Evolutionary conservation across 2,888 invertebrate genomes (phyloP).

Genomic region (Dryocosmus kuriphilus): DNA sequence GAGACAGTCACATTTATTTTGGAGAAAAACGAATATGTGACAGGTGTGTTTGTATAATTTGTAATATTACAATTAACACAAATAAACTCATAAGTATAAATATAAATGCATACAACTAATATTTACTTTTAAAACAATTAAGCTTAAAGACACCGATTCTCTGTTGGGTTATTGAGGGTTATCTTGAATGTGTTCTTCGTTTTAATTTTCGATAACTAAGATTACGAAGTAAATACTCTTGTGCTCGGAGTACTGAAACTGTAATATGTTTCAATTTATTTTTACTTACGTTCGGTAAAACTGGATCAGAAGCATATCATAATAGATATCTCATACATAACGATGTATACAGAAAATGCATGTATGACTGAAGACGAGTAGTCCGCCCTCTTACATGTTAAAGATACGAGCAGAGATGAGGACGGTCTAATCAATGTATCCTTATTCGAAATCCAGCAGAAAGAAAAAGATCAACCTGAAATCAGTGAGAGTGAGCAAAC

Average conservation of each 20-base stretch:
- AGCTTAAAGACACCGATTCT: constrained; percentile 12
- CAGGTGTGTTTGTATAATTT: neutral
- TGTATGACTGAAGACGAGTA: constrained; percentile 1
- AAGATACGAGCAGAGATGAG: neutral
- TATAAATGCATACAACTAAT: no score
- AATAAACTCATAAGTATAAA: no score
- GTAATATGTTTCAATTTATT: neutral
- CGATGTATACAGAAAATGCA: neutral
- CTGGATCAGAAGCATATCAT: neutral
- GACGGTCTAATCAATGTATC: neutral
- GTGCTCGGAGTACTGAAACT: constrained; percentile 9
- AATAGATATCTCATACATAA: neutral
- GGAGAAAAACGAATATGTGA: neutral
- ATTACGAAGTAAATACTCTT: neutral
- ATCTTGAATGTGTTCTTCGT: neutral
- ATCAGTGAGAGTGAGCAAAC: no score
- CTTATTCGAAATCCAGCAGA: no score
- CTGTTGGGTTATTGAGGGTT: neutral
- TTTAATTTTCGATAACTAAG: neutral
- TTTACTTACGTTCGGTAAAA: neutral
- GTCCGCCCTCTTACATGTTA: neutral
- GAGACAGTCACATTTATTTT: neutral
- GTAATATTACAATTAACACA: neutral
- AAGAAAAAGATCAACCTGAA: neutral
- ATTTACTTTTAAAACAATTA: neutral